A percentile compares a stretch with the other conserved stretches of the same genome.
Conservation (phyloP, 2,113 vertebrate species). For the Toxotes jaculatrix region DNA sequence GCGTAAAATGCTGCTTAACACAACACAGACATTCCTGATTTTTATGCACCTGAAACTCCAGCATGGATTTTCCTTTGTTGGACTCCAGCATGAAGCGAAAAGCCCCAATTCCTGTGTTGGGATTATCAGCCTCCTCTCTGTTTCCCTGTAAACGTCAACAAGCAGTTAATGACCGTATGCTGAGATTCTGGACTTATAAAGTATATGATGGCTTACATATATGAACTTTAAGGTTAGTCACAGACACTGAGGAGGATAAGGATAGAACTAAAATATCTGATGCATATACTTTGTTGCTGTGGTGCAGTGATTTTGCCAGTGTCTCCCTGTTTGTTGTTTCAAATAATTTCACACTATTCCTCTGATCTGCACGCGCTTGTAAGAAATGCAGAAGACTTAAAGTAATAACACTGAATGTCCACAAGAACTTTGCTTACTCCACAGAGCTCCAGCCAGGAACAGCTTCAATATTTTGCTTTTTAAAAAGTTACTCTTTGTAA, state of each 20-base stretch:
- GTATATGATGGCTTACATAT: neutral
- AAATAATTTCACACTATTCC: neutral
- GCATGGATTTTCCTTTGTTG: conserved; percentile 98
- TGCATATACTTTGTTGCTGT: neutral
- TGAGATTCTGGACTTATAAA: neutral
- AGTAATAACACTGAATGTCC: neutral
- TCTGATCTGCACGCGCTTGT: neutral
- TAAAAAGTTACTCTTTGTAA: neutral
- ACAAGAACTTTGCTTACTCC: neutral
- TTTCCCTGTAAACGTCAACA: conserved; percentile 87
- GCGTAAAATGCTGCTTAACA: conserved; percentile 1
- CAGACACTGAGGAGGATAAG: neutral
- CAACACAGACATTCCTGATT: conserved; percentile 5
- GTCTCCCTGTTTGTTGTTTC: neutral
- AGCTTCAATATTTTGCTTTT: neutral
- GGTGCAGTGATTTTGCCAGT: neutral
- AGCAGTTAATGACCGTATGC: neutral
- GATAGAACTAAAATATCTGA: neutral
- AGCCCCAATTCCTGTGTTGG: conserved; percentile 95
- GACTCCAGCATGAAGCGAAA: conserved; percentile 99
- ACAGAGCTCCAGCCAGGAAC: neutral
- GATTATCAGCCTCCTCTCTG: conserved; percentile 95
- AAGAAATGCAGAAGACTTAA: neutral
- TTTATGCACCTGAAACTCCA: conserved; percentile 95
- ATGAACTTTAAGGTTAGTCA: neutral